A percentile compares a stretch with the other conserved stretches of the same genome.
These are phyloP conservation scores for Yponomeuta plumbellus DNA, from an alignment of 2,888 invertebrate species.

Conservation along the genomic window DNA sequence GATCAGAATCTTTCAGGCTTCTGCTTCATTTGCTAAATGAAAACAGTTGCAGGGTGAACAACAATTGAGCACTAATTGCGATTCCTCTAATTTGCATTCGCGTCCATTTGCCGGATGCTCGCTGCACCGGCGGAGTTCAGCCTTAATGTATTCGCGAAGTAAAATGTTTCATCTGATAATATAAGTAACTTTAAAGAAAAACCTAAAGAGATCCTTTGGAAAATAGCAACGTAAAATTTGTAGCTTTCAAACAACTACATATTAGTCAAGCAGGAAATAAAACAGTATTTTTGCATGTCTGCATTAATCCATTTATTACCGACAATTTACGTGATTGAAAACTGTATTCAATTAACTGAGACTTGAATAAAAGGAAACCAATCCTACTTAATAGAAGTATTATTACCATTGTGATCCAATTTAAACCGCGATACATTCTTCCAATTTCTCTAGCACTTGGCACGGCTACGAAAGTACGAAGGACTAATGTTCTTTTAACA, in stretches of 20 bases:
- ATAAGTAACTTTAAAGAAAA: not conserved
- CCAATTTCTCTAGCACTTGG: constrained; percentile 50
- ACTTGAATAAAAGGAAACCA: not conserved
- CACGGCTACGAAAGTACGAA: constrained; percentile 25
- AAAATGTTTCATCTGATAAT: constrained; percentile 8
- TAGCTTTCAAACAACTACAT: not conserved
- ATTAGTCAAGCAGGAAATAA: not conserved
- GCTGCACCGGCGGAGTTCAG: constrained; percentile 27
- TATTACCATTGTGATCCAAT: constrained; percentile 5
- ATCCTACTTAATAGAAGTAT: constrained; percentile 2
- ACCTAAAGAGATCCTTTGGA: not conserved
- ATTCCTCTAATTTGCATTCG: constrained; percentile 67
- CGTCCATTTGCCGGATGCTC: constrained; percentile 35
- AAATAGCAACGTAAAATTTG: not conserved
- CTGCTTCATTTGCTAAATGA: constrained; percentile 61
- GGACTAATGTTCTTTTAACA: constrained; percentile 36
- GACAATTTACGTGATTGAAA: not conserved
- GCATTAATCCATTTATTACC: not conserved
- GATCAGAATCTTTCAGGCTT: constrained; percentile 39
- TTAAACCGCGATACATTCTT: constrained; percentile 10
- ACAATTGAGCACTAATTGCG: constrained; percentile 66
- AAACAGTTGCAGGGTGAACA: constrained; percentile 47
- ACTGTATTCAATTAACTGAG: not conserved
- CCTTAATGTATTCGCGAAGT: constrained; percentile 19
- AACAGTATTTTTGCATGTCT: not conserved